Evolutionary conservation across 1,140 invertebrate genomes (phyloP), one percentile per base, ranked within the genome.

Genomic region (Lethrus apterus): DNA sequence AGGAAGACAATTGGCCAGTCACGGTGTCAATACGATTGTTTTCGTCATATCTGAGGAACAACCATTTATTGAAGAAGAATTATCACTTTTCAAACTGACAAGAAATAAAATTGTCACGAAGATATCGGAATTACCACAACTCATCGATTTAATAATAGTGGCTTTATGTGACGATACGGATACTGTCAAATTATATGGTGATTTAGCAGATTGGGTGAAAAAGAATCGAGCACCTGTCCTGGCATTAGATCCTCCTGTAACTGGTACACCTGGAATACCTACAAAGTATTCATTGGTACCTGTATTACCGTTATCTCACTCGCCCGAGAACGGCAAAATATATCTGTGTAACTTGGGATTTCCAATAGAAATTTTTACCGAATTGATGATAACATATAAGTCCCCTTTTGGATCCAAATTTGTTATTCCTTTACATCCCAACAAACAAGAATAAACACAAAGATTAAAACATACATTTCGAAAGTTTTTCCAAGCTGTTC

Each of bases 341-440:
- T 92, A 91, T 69, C 74, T 94, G 43, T 90, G 86, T 66, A 89
- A 93, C 70, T 71, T 93, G 55, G 84, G 83, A 45, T 76, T 92
- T 59, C 89, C 90, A 10, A 71, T 80, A 45, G 76, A 78, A 60
- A 75, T 91, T 29, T 93, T 86, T 67, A 68, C 72, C 34, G 79
- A 86, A 54, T 76, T 84, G 54, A 81, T 81, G 30, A 84, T 93
- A 47, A 77, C 75, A 23, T 95, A 93, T 67, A 78, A 77, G 56
- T 87, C 89, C 45, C 90, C 90, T 4, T 95, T 93, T 69, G 88
- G 87, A 49, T 81, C 88, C 30, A 86, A 89, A 69, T 86, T 89
- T 69, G 79, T 89, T 55, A 88, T 93, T 70, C 80, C 89, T 48
- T 75, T 93, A 51, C 83, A 92, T 74, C 73, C 76, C 50, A 77